A percentile compares a stretch with the other conserved stretches of the same genome.
Conservation (phyloP, 2,113 vertebrate genomes). For the Sorex araneus region DNA sequence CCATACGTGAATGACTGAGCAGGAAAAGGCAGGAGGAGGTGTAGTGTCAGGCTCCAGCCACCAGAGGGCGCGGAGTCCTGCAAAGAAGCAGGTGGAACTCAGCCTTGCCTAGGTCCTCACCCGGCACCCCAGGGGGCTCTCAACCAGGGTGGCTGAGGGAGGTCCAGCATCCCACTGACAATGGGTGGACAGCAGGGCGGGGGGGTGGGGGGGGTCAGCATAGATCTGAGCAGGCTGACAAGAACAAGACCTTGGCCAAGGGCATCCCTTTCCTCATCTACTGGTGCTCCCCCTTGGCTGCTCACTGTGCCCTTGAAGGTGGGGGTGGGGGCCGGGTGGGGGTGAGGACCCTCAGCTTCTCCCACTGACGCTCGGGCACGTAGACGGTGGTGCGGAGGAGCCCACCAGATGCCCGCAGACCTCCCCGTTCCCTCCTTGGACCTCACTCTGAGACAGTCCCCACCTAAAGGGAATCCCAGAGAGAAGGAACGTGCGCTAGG, state of each 20-base stretch:
- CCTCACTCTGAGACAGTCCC: not conserved
- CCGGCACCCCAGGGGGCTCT: not conserved
- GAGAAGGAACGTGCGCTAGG: not conserved
- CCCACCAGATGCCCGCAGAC: not conserved
- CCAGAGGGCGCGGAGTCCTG: not conserved
- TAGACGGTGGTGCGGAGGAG: no score
- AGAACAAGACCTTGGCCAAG: no score
- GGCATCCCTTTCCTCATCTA: not conserved
- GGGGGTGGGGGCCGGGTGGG: not conserved
- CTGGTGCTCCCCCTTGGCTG: not conserved
- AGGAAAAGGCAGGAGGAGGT: no score
- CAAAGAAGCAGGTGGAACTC: not conserved
- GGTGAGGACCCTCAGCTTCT: rapidly evolving
- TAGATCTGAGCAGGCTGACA: not conserved
- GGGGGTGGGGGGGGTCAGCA: no score
- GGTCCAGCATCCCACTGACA: not conserved
- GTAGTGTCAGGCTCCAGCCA: no score
- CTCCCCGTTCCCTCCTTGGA: not conserved
- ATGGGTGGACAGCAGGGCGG: rapidly evolving
- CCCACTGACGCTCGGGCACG: not conserved
- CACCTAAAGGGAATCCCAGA: not conserved
- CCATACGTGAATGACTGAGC: not conserved
- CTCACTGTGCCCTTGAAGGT: not conserved
- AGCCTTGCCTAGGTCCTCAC: not conserved
- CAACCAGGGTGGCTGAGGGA: not conserved